A percentile compares a stretch with the other conserved stretches of the same genome.
Evolutionary conservation across 2,797 vertebrate species (phyloP).

Genomic region (Sphenodon punctatus): DNA sequence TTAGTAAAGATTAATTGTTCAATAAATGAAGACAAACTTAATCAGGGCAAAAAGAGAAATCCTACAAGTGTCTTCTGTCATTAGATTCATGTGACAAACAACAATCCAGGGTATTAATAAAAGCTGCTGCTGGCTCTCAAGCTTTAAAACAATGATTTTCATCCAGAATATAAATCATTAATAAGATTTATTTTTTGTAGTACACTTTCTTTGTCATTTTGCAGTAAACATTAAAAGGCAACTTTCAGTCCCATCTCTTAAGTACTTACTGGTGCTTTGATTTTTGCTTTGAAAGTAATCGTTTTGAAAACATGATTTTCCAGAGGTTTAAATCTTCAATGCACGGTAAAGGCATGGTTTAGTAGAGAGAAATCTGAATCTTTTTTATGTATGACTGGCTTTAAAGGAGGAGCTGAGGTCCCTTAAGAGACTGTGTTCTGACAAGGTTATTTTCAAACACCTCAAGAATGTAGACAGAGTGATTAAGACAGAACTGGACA

Average conservation of each 20-base stretch:
- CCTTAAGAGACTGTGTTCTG: conserved; percentile 4
- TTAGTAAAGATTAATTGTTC: conserved; percentile 22
- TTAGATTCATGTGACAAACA: neutral
- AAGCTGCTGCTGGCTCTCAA: neutral
- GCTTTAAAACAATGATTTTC: neutral
- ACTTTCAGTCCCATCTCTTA: conserved; percentile 1
- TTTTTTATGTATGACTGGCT: neutral
- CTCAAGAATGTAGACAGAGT: neutral
- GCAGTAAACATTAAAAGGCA: conserved; percentile 14
- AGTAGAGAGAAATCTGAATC: neutral
- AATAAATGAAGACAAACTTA: conserved; percentile 28
- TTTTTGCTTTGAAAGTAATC: neutral
- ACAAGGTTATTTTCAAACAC: neutral
- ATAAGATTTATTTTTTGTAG: neutral
- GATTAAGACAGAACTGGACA: conserved; percentile 32
- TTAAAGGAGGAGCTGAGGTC: conserved; percentile 24
- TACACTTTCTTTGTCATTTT: neutral
- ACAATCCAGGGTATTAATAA: neutral
- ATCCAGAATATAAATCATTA: neutral
- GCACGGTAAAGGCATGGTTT: neutral
- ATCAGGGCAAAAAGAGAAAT: neutral
- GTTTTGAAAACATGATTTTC: neutral
- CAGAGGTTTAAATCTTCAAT: neutral
- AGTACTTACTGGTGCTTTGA: neutral
- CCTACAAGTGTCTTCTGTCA: neutral